A percentile compares a stretch with the other conserved stretches of the same genome.
Evolutionary conservation across 2,797 vertebrate genomes (phyloP).

Genomic region (Lepidocolaptes lacrymiger): DNA sequence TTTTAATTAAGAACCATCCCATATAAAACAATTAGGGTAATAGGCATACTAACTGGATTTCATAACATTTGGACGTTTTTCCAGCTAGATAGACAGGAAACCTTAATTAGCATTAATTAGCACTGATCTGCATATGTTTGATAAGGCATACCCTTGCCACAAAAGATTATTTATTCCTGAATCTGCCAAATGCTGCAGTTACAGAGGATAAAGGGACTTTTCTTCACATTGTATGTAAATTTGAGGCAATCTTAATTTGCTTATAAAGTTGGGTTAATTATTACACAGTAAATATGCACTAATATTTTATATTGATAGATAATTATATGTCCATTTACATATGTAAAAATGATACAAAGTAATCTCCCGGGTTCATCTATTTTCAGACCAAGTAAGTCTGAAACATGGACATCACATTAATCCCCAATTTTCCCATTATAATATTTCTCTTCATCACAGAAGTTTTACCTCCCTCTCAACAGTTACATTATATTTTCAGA

Average conservation of each 20-base stretch:
- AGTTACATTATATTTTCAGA: not conserved
- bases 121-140: slow-evolving; percentile 92
- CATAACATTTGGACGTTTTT: slow-evolving; percentile 91
- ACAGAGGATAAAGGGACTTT: slow-evolving; percentile 78
- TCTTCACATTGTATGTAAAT: slow-evolving; percentile 80
- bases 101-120: slow-evolving; percentile 93
- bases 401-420: not conserved
- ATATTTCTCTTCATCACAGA: not conserved
- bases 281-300: slow-evolving; percentile 68
- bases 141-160: slow-evolving; percentile 88
- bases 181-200: slow-evolving; percentile 84
- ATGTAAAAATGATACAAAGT: slow-evolving; percentile 62
- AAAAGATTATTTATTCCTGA: slow-evolving; percentile 86
- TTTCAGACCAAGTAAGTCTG: not conserved
- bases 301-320: slow-evolving; percentile 52
- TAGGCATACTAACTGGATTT: slow-evolving; percentile 87
- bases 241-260: slow-evolving; percentile 77
- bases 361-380: slow-evolving; percentile 18
- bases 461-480: not conserved
- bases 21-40: slow-evolving; percentile 92
- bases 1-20: slow-evolving; percentile 89
- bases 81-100: slow-evolving; percentile 87
- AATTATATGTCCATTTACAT: slow-evolving; percentile 61
- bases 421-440: not conserved
- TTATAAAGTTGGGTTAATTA: slow-evolving; percentile 76